phyloP scores from a whole-genome alignment of 2,113 vertebrate genomes.

The Thinocorus orbignyianus region DNA sequence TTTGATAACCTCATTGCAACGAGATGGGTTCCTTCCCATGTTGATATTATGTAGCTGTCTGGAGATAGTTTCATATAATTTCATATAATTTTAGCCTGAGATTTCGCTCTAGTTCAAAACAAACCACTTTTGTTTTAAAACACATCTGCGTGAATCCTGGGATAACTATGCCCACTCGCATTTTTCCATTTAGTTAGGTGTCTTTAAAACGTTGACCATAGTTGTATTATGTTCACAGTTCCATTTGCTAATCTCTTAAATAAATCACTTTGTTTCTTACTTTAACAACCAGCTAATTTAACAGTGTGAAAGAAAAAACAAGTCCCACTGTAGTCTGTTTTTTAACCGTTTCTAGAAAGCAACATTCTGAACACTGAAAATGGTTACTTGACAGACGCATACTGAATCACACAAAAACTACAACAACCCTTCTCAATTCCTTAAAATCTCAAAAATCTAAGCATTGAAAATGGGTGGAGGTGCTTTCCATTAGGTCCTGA shows the following conservation, averaged over 20 bases:
- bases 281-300: neutral
- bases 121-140: neutral
- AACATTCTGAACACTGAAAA: neutral
- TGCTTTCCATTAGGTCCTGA: neutral
- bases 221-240: neutral
- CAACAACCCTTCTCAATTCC: neutral
- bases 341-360: neutral
- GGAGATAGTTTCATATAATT: neutral
- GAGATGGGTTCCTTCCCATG: neutral
- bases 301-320: neutral
- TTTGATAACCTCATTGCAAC: neutral
- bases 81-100: constrained; percentile 28
- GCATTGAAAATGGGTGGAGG: neutral
- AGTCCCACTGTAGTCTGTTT: neutral
- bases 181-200: neutral
- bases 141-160: no score
- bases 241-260: neutral
- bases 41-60: neutral
- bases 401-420: neutral
- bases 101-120: constrained; percentile 47
- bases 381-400: neutral
- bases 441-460: neutral
- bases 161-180: neutral
- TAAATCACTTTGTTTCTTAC: neutral
- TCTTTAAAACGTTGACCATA: neutral